Evolutionary conservation across 2,888 invertebrate species (phyloP).

Genomic region (Adelphocoris suturalis): DNA sequence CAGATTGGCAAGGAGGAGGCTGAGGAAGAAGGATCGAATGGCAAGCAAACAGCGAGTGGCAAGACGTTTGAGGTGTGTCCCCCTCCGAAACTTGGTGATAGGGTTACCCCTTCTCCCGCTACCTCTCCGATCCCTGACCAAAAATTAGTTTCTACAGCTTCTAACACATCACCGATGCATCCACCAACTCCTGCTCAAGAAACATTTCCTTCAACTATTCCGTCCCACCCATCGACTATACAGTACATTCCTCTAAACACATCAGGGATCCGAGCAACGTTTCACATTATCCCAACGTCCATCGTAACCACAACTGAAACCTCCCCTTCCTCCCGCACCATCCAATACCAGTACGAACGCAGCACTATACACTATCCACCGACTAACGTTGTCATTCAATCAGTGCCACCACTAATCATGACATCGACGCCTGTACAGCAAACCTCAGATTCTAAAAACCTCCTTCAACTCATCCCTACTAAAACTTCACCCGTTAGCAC

Average conservation of each 20-base stretch:
- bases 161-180: slow-evolving; percentile 74
- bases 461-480: slow-evolving; percentile 75
- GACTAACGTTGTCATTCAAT: slow-evolving; percentile 76
- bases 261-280: slow-evolving; percentile 74
- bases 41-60: slow-evolving; percentile 69
- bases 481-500: slow-evolving; percentile 74
- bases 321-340: slow-evolving; percentile 63
- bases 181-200: slow-evolving; percentile 68
- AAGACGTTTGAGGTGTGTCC: slow-evolving; percentile 72
- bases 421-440: slow-evolving; percentile 75
- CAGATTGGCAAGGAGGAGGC: slow-evolving; percentile 73
- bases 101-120: slow-evolving; percentile 65
- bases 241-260: slow-evolving; percentile 76
- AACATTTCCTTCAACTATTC: slow-evolving; percentile 77
- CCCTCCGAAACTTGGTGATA: slow-evolving; percentile 72
- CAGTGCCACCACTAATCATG: slow-evolving; percentile 77
- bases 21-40: slow-evolving; percentile 70
- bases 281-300: slow-evolving; percentile 75
- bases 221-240: slow-evolving; percentile 77
- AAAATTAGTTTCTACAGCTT: slow-evolving; percentile 75
- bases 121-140: slow-evolving; percentile 69
- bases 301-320: slow-evolving; percentile 73
- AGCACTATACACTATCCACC: slow-evolving; percentile 77
- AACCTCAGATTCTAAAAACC: slow-evolving; percentile 75
- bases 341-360: slow-evolving; percentile 74